A percentile compares a stretch with the other conserved stretches of the same genome.
These are phyloP conservation scores for Turritopsis rubra DNA, from an alignment of 30 jellyfish, hydroid and myxozoan genomes.

Conservation along the genomic window DNA sequence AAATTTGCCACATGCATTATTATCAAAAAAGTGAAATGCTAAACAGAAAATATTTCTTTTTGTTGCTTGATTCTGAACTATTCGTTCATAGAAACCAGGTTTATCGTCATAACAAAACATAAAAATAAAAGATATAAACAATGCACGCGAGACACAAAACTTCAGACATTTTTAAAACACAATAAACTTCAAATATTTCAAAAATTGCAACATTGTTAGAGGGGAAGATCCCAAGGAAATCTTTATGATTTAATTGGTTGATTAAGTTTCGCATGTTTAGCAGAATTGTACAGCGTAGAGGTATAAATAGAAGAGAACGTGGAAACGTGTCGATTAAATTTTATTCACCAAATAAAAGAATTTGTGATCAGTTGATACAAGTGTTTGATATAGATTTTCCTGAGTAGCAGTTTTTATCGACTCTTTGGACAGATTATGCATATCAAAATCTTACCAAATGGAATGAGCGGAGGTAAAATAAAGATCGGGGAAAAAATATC, in stretches of 20 bases:
- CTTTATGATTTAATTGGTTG: not conserved
- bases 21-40: no score
- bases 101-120: not conserved
- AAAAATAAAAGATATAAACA: no score
- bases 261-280: not conserved
- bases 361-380: not conserved
- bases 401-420: not conserved
- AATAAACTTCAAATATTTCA: not conserved
- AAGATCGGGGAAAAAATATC: not conserved
- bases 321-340: not conserved
- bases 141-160: not conserved
- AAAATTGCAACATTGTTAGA: not conserved
- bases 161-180: not conserved
- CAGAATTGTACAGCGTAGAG: not conserved
- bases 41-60: no score
- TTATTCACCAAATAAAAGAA: not conserved
- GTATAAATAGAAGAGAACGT: not conserved
- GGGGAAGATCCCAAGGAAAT: not conserved
- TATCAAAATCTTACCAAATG: not conserved
- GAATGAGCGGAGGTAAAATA: not conserved
- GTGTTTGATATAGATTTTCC: not conserved
- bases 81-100: not conserved
- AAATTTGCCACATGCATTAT: no score
- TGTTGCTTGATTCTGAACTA: no score
- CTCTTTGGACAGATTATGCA: not conserved